Evolutionary conservation across 2,888 invertebrate species (phyloP).

Genomic region (Callinectes sapidus): DNA sequence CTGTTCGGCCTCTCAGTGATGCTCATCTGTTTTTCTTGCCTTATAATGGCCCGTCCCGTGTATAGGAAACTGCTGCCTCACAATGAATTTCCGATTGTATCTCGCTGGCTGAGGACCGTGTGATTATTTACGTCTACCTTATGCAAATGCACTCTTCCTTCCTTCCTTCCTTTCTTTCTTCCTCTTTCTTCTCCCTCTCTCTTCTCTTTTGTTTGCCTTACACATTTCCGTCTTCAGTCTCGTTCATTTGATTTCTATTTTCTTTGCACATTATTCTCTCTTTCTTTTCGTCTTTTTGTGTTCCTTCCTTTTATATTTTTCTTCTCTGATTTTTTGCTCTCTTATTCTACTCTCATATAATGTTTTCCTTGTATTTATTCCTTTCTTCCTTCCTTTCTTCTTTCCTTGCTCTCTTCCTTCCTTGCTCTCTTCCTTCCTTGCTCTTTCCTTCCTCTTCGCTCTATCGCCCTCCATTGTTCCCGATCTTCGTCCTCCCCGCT

Average conservation of each 20-base stretch:
- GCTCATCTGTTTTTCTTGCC: slow-evolving; percentile 30
- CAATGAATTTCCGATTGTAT: slow-evolving; percentile 34
- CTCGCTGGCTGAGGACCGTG: background rate
- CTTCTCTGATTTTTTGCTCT: background rate
- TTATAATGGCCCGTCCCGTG: slow-evolving; percentile 28
- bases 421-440: background rate
- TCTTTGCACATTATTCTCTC: background rate
- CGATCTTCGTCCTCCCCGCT: background rate
- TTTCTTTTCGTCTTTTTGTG: background rate
- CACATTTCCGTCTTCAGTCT: background rate
- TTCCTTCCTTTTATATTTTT: background rate
- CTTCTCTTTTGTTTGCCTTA: background rate
- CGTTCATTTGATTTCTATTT: background rate
- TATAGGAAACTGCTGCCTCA: slow-evolving; percentile 28
- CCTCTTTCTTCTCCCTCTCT: background rate
- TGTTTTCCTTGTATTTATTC: background rate
- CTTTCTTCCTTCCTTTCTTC: background rate
- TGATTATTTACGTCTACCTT: slow-evolving; percentile 33
- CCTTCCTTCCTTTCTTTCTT: background rate
- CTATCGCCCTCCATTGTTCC: background rate
- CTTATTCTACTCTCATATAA: background rate
- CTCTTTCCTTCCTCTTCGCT: background rate
- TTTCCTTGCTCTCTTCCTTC: background rate
- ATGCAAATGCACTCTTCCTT: slow-evolving; percentile 6
- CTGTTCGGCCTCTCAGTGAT: slow-evolving; percentile 1